Evolutionary conservation across 1,140 invertebrate genomes (phyloP).

Genomic region (Homalodisca vitripennis): DNA sequence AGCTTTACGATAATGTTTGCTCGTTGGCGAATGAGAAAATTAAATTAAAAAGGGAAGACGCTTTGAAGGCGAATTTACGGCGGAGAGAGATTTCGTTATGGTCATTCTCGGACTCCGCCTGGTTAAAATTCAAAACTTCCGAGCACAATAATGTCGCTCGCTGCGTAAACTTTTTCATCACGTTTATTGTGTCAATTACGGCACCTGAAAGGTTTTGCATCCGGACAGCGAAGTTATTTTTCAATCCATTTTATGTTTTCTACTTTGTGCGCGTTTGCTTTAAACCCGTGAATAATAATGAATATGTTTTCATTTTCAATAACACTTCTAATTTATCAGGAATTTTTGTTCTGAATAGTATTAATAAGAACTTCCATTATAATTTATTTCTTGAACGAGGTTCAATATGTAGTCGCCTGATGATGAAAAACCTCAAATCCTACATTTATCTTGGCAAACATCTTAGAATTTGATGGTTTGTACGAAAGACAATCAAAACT

Average conservation of each 20-base stretch:
- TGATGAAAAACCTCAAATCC: no score
- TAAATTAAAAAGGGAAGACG: conserved; percentile 3
- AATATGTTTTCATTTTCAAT: no score
- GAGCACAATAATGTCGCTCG: background rate
- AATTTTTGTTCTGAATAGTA: no score
- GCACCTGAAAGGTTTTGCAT: background rate
- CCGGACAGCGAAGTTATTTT: background rate
- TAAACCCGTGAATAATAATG: no score
- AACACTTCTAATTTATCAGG: no score
- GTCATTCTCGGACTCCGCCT: background rate
- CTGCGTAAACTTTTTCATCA: background rate
- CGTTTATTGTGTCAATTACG: background rate
- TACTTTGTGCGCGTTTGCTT: background rate
- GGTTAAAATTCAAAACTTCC: conserved; percentile 9
- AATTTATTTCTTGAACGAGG: no score
- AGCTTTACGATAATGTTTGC: conserved; percentile 10
- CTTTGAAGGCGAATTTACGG: conserved; percentile 3
- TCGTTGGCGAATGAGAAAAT: background rate
- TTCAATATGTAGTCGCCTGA: no score
- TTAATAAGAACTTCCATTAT: no score
- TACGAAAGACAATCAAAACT: no score
- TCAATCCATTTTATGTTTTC: background rate
- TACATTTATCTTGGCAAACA: no score
- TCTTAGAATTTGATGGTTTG: no score
- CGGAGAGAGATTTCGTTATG: conserved; percentile 1